Evolutionary conservation across 2,888 invertebrate species (phyloP).

Genomic region (Arrhopalites spinosus): DNA sequence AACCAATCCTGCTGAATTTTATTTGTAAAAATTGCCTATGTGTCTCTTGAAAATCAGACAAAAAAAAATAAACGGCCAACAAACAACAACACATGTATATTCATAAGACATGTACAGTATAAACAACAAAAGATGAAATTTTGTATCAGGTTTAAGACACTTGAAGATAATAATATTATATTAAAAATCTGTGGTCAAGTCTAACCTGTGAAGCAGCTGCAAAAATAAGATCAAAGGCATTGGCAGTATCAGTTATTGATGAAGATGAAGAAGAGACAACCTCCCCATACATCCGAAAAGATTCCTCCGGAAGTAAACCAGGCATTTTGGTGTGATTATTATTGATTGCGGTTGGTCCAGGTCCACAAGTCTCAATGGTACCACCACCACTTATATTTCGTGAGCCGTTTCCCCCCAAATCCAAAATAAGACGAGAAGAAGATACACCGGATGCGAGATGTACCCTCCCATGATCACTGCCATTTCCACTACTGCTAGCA

Average conservation of each 20-base stretch:
- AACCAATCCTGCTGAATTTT: too few species aligned
- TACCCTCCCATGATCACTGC: conserved; percentile 24
- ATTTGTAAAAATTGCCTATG: too few species aligned
- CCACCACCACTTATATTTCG: conserved; percentile 6
- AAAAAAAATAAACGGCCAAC: too few species aligned
- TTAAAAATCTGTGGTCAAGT: too few species aligned
- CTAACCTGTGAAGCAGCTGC: conserved; percentile 54
- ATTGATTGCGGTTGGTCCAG: background rate
- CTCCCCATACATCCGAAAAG: conserved; percentile 1
- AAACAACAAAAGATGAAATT: background rate
- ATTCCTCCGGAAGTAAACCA: conserved; percentile 43
- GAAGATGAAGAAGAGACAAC: background rate
- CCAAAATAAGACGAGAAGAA: conserved; percentile 24
- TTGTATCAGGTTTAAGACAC: too few species aligned
- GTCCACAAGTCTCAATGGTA: conserved; percentile 13
- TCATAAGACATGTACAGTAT: too few species aligned
- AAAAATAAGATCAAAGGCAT: conserved; percentile 54
- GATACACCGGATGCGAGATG: conserved; percentile 26
- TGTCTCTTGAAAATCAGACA: too few species aligned
- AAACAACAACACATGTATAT: too few species aligned
- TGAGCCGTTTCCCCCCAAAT: conserved; percentile 5
- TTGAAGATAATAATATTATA: background rate
- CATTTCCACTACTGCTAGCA: conserved; percentile 27
- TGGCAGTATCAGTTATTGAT: conserved; percentile 33
- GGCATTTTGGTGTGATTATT: conserved; percentile 36